These are phyloP conservation scores for Alexandromys fortis DNA, from an alignment of 2,113 vertebrate genomes.

Conservation along the genomic window DNA sequence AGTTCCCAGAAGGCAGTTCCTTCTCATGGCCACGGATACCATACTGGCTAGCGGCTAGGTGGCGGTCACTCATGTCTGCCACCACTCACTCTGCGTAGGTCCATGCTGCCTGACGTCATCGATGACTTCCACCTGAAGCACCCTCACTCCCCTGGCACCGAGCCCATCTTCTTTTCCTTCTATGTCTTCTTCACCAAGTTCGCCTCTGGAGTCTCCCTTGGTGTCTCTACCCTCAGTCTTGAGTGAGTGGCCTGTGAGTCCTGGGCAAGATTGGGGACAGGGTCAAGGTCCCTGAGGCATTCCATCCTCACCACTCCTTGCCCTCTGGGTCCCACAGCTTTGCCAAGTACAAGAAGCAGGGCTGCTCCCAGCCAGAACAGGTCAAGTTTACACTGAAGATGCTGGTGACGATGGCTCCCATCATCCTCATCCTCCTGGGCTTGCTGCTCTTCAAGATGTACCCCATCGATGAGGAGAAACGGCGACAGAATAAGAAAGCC, in stretches of 20 bases:
- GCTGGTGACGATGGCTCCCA: constrained; percentile 91
- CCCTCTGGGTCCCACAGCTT: constrained; percentile 85
- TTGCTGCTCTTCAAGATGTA: constrained; percentile 93
- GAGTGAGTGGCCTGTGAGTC: constrained; percentile 87
- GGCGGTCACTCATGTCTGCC: background rate
- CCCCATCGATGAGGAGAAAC: constrained; percentile 92
- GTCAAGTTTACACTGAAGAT: constrained; percentile 93
- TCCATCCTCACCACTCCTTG: background rate
- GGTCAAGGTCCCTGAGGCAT: background rate
- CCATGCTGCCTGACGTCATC: constrained; percentile 95
- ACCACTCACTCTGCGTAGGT: constrained; percentile 84
- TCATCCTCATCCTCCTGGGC: constrained; percentile 91
- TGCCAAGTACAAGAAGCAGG: constrained; percentile 91
- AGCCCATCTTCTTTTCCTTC: constrained; percentile 98
- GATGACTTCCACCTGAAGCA: constrained; percentile 96
- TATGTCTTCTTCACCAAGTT: constrained; percentile 99
- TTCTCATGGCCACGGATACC: background rate
- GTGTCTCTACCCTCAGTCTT: constrained; percentile 95
- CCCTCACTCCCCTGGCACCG: constrained; percentile 88
- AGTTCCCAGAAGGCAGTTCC: background rate
- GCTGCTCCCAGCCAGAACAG: constrained; percentile 88
- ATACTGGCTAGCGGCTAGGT: background rate
- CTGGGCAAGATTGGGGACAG: background rate
- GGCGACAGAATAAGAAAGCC: constrained; percentile 90
- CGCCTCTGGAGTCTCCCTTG: constrained; percentile 94